These are phyloP conservation scores for Hemiscyllium ocellatum DNA, from an alignment of 2,113 vertebrate species.

Conservation along the genomic window DNA sequence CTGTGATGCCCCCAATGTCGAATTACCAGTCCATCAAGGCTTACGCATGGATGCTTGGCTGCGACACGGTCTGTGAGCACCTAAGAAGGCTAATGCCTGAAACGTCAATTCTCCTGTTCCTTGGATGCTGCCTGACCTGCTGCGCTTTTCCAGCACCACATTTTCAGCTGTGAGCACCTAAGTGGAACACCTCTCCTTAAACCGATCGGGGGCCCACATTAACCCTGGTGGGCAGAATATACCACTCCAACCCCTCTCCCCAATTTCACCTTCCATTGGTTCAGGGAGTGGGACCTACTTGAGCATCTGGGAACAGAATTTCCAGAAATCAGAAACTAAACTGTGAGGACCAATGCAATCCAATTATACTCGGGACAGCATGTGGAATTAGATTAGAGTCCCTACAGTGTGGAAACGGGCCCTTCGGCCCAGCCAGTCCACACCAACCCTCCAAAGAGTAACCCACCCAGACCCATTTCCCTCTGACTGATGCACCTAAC, in stretches of 20 bases:
- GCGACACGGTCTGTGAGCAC: neutral
- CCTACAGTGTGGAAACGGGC: too few species aligned
- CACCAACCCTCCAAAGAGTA: too few species aligned
- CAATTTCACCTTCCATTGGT: neutral
- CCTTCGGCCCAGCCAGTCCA: too few species aligned
- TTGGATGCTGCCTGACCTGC: too few species aligned
- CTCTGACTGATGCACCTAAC: too few species aligned
- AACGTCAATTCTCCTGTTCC: too few species aligned
- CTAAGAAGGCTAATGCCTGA: too few species aligned
- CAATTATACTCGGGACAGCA: accelerated
- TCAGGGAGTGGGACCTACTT: neutral
- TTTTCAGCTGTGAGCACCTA: neutral
- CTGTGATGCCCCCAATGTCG: neutral
- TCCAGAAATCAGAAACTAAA: neutral
- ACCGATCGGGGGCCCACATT: too few species aligned
- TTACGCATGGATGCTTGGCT: neutral
- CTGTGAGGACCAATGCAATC: neutral
- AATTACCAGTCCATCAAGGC: neutral
- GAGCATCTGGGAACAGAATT: neutral
- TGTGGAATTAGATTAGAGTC: too few species aligned
- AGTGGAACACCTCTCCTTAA: neutral
- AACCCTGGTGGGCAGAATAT: neutral
- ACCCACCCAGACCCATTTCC: too few species aligned
- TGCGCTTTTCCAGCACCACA: too few species aligned
- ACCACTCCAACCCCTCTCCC: too few species aligned